Base-by-base conservation (phyloP, 2,797 vertebrate species). In the Limnodromus scolopaceus region DNA sequence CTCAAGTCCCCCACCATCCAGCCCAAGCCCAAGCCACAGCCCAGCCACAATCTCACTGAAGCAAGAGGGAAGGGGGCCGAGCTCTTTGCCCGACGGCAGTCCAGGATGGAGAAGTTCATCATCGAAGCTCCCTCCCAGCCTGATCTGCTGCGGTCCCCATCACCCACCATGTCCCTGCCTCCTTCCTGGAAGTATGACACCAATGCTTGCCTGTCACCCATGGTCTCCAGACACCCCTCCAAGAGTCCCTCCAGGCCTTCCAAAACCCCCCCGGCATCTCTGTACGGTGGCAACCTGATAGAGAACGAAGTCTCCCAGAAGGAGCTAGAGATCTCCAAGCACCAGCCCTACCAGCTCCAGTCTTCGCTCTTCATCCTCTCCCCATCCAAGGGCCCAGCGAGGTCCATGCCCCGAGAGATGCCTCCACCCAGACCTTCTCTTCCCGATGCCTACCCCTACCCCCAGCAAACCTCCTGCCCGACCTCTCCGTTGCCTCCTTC, bases 61-160 rank as follows among this genome's bases (percentile, higher is more conserved):
- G 99, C 98, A 0, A 99, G 98, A 4, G 99, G 99, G 71, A 99
- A 99, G 91, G 99, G 99, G 51, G 99, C 99, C 0, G 99, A 99
- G 98, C 98, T 99, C 64, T 99, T 99, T 11, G 99, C 99, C 71
- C 99, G 98, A 74, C 98, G 99, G 32, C 99, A 99, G 88, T 99
- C 99, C 30, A 99, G 99, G 92, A 99, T 99, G 99, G 99, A 99
- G 97, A 99, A 99, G 87, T 99, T 98, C 5, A 97, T 99, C 27
- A 96, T 99, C 3, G 99, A 99, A 92, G 98, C 98, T 25, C 97
- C 99, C 6, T 97, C 98, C 9, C 91, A 96, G 32, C 39, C 97
- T 0, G 98, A 98, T 8, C 95, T 98, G 88, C 96, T 98, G 46
- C 98, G 99, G 90, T 99, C 99, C 92, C 99, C 99, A 0, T 99